These are phyloP conservation scores for Catharus minimus DNA, from an alignment of 2,113 vertebrate genomes.

Conservation along the genomic window DNA sequence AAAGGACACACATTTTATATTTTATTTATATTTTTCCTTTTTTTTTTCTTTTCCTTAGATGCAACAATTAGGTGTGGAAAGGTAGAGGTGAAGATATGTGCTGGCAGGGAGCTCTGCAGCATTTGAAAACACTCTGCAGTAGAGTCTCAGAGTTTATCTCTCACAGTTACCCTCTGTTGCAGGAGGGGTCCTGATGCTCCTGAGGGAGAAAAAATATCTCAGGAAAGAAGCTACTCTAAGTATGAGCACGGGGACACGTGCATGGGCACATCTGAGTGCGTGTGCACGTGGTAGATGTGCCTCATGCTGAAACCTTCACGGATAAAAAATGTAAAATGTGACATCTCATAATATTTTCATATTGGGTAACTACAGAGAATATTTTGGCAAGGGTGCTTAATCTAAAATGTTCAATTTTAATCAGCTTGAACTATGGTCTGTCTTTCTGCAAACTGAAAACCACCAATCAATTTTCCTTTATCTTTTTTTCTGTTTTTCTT, in stretches of 20 bases:
- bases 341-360: conserved; percentile 79
- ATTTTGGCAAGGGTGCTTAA: conserved; percentile 85
- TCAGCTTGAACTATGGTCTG: conserved; percentile 89
- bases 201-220: conserved; percentile 32
- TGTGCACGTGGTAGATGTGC: not conserved
- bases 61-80: not conserved
- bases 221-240: conserved; percentile 34
- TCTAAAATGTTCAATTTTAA: conserved; percentile 88
- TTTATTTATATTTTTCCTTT: accelerated
- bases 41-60: not conserved
- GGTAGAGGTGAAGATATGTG: not conserved
- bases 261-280: accelerated
- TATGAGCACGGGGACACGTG: not conserved
- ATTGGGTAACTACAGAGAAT: conserved; percentile 83
- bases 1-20: not conserved
- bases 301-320: not conserved
- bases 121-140: not conserved
- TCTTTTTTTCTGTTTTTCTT: conserved; percentile 85
- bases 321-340: conserved; percentile 66
- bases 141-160: conserved; percentile 30
- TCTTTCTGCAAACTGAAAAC: conserved; percentile 91
- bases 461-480: conserved; percentile 91
- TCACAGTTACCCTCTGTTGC: conserved; percentile 7
- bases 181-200: not conserved
- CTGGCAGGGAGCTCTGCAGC: not conserved